Conservation (phyloP, 92 coral and sea anemone genomes). For the Heliopora coerulea region DNA sequence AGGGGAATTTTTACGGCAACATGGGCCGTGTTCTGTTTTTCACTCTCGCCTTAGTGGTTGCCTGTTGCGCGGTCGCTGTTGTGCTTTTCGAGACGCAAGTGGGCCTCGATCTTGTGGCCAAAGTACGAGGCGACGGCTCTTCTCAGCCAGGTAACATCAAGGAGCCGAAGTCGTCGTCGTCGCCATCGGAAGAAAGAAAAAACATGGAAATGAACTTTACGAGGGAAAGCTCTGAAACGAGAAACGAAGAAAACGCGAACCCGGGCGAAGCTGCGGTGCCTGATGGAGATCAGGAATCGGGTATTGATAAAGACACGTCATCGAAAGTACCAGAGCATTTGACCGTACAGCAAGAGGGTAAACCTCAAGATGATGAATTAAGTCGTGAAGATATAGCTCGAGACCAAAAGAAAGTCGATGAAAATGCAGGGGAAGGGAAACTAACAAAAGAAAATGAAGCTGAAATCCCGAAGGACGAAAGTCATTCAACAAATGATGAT, state of each 20-base stretch:
- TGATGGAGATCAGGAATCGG: neutral
- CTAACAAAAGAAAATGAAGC: neutral
- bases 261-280: neutral
- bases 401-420: neutral
- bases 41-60: slow-evolving; percentile 24
- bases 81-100: slow-evolving; percentile 37
- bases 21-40: slow-evolving; percentile 39
- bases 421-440: neutral
- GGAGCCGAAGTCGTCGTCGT: neutral
- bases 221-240: slow-evolving; percentile 1
- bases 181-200: neutral
- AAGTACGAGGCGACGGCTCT: slow-evolving; percentile 2
- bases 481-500: neutral
- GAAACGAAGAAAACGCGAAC: neutral
- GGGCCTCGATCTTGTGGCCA: slow-evolving; percentile 30
- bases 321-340: neutral
- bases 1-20: neutral
- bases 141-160: neutral
- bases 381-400: neutral
- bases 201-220: neutral
- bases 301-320: slow-evolving; percentile 10
- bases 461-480: neutral
- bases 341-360: neutral
- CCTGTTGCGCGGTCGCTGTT: slow-evolving; percentile 36
- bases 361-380: neutral